Base-by-base conservation (phyloP, 92 coral and sea anemone species). In the Palythoa caribaeorum region DNA sequence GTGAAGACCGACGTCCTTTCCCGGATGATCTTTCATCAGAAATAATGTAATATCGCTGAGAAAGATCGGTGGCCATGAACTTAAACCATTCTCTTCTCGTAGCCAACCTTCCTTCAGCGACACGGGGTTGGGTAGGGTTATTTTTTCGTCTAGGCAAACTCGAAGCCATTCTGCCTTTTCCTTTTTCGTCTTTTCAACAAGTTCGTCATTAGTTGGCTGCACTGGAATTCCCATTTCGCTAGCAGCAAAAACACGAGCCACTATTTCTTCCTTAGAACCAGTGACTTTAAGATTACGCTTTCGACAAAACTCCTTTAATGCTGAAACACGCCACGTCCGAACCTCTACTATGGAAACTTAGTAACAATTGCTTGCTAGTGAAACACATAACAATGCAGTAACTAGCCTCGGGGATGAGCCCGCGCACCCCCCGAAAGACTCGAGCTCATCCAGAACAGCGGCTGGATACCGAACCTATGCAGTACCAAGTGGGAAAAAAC, bases 1-100 rank as follows among this genome's bases (percentile, higher is more conserved):
- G 83, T 89, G 92, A 16, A 92, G 48, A 54, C 36, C 70, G 9
- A 89, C 75, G 51, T 92, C 94, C 71, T 88, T 92, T 52, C 79
- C 88, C 16, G 88, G 88, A 38, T 85, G 88, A 71, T 85, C 88
- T 14, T 55, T 36, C 80, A 85, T 85, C 19, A 85, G 50, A 48
- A 19, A 85, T 20, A 83, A 48, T 15, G 87, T 85, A 6, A 72
- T 72, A 38, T 73, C 81, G 38, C 88, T 72, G 8, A 53, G 54
- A 53, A 85, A 85, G 48, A 85, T 48, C 51, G 88, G 80, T 14
- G 88, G 88, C 88, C 88, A 72, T 20, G 88, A 71, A 5, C 15
- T 37, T 11, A 85, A 71, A 51, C 69, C 79, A 14, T 85, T 53
- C 35, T 35, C 53, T 72, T 73, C 88, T 36, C 68, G 71, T 16